Base-by-base conservation (phyloP, 2,113 vertebrate species). In the Nothocercus nigrocapillus region DNA sequence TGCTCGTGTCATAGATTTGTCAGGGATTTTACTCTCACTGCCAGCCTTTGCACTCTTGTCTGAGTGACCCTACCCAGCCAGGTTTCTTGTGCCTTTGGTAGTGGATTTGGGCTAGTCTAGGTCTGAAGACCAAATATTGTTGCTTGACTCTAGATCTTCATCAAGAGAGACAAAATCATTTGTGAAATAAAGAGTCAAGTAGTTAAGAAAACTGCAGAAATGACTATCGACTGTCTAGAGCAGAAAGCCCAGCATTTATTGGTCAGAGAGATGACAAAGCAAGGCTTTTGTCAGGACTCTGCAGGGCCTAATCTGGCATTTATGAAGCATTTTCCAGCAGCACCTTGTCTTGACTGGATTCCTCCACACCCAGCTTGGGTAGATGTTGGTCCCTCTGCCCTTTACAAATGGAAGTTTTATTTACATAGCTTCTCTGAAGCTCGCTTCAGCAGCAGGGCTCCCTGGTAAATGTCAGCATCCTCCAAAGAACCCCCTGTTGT, bases 271-370 rank as follows among this genome's bases (percentile, higher is more conserved):
- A n/a, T 10, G 36, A 85, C 69, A 38, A 3, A 75, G 34, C 21
- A 78, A 30, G 47, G 14, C 8, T 51, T 59, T 59, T 40, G n/a
- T 7, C 8, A 54, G 51, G 36, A 79, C 22, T 53, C 49, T 7
- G 3, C 32, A 15, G 3, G 16, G 10, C 1, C 0, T 30, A 13
- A 19, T 47, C 34, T 51, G 20, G 30, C 10, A 17, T 7, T 0
- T 1, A 0, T 5, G 28, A 73, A 0, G 2, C 25, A 27, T 40
- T 93, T 76, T 83, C 64, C 53, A 49, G n/a, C 12, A 72, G 82
- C 53, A 68, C 30, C 16, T n/a, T 3, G 0, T 58, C 49, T 87
- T 81, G 62, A 28, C 16, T 5, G 8, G 69, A 62, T 66, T 28
- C 30, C 32, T 3, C 30, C 61, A 62, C 34, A 45, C 36, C 32